Evolutionary conservation across 1,140 invertebrate species (phyloP).

Genomic region (Cydia strobilella): DNA sequence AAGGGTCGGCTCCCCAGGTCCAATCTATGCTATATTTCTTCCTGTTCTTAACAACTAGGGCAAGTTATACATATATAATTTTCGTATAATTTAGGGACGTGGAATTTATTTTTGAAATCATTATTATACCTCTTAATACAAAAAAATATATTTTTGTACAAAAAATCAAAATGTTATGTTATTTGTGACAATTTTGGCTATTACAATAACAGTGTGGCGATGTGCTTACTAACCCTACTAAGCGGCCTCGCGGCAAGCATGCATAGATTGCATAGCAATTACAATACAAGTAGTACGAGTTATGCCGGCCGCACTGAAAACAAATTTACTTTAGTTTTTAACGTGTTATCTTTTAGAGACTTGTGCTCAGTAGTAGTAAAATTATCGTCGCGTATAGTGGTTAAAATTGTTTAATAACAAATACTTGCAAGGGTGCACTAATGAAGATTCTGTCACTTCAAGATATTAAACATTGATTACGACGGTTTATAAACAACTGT

Average conservation of each 20-base stretch:
- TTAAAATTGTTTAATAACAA: neutral
- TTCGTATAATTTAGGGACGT: too few relatives aligned
- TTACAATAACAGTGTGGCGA: too few relatives aligned
- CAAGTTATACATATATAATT: too few relatives aligned
- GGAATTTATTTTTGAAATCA: too few relatives aligned
- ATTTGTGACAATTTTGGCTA: too few relatives aligned
- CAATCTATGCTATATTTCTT: too few relatives aligned
- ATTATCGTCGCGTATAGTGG: neutral
- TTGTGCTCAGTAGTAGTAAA: constrained; percentile 5
- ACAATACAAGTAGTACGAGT: neutral
- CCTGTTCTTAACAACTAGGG: too few relatives aligned
- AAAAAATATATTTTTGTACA: too few relatives aligned
- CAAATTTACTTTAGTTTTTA: constrained; percentile 3
- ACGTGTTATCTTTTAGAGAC: neutral
- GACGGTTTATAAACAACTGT: neutral
- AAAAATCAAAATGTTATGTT: too few relatives aligned
- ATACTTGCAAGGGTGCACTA: neutral
- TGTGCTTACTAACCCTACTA: too few relatives aligned
- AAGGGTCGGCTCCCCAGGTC: too few relatives aligned
- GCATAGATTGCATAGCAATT: neutral
- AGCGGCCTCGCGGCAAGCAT: constrained; percentile 35
- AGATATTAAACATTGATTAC: neutral
- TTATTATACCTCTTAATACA: too few relatives aligned
- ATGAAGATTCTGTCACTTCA: neutral
- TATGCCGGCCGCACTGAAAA: constrained; percentile 12